phyloP scores from a whole-genome alignment of 2,888 invertebrate species.

The Mesoligia furuncula region DNA sequence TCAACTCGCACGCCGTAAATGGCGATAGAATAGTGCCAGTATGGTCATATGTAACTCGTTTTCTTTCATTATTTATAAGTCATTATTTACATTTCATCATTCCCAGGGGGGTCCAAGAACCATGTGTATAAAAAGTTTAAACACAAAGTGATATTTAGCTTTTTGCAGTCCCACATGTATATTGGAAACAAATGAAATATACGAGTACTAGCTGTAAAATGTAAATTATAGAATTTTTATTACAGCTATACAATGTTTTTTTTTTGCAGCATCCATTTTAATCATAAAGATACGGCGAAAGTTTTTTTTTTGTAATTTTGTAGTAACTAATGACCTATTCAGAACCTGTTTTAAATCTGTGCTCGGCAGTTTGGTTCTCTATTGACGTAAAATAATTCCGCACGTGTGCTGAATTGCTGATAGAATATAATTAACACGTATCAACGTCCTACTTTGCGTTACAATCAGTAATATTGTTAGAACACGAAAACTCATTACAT shows the following conservation, averaged over 20 bases:
- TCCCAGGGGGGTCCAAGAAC: slow-evolving; percentile 13
- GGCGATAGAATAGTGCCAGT: slow-evolving; percentile 29
- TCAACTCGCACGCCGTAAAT: slow-evolving; percentile 23
- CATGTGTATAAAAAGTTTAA: neutral
- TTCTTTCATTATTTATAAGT: slow-evolving; percentile 35
- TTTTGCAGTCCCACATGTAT: slow-evolving; percentile 27
- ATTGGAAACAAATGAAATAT: slow-evolving; percentile 40
- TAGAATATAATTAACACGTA: slow-evolving; percentile 52
- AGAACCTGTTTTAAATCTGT: slow-evolving; percentile 67
- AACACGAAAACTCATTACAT: slow-evolving; percentile 38
- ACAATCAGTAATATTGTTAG: slow-evolving; percentile 54
- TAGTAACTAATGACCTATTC: slow-evolving; percentile 69
- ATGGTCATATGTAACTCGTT: slow-evolving; percentile 51
- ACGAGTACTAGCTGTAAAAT: slow-evolving; percentile 25
- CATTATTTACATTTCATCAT: slow-evolving; percentile 40
- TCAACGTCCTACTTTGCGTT: slow-evolving; percentile 56
- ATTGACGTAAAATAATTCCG: slow-evolving; percentile 66
- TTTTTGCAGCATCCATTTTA: slow-evolving; percentile 43
- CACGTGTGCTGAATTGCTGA: slow-evolving; percentile 52
- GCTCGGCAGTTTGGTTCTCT: slow-evolving; percentile 63
- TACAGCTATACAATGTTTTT: slow-evolving; percentile 11
- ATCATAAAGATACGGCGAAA: slow-evolving; percentile 41
- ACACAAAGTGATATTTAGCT: slow-evolving; percentile 15
- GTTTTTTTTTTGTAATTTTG: slow-evolving; percentile 67
- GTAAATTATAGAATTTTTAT: slow-evolving; percentile 41